Evolutionary conservation across 2,888 invertebrate species (phyloP).

Genomic region (Agrotis segetum): DNA sequence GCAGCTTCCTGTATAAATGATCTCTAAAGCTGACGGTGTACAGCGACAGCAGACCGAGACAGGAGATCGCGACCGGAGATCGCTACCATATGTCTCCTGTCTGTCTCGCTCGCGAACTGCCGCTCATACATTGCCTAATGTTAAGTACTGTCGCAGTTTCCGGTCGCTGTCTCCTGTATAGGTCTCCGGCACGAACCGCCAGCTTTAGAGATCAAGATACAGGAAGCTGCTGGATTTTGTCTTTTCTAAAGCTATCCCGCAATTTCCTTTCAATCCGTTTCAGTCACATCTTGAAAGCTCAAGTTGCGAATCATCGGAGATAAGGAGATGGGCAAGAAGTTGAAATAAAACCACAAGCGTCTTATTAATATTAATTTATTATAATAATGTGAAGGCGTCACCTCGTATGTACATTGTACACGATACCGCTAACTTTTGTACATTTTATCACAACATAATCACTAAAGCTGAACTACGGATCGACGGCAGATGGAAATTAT

Average conservation of each 20-base stretch:
- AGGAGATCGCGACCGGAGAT: too few relatives aligned
- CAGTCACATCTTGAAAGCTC: background rate
- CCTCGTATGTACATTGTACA: conserved; percentile 70
- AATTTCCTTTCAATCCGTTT: background rate
- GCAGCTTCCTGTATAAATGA: too few relatives aligned
- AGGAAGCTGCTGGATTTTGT: background rate
- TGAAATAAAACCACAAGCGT: conserved; percentile 70
- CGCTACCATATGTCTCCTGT: too few relatives aligned
- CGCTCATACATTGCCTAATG: too few relatives aligned
- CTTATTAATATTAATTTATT: conserved; percentile 70
- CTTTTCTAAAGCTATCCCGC: background rate
- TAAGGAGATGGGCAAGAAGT: background rate
- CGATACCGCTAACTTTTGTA: conserved; percentile 83
- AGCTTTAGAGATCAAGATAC: too few relatives aligned
- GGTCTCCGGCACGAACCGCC: too few relatives aligned
- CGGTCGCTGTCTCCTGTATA: too few relatives aligned
- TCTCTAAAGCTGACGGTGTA: too few relatives aligned
- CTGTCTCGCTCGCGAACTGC: too few relatives aligned
- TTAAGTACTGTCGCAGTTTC: too few relatives aligned
- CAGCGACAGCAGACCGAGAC: too few relatives aligned
- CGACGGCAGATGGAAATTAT: conserved; percentile 28
- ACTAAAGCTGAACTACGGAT: conserved; percentile 79
- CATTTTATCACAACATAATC: conserved; percentile 87
- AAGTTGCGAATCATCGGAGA: too few relatives aligned
- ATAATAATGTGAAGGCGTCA: conserved; percentile 82